Evolutionary conservation across 2,113 vertebrate species (phyloP), one percentile per base, ranked within the genome.

Genomic region (Halcyon malimbica): DNA sequence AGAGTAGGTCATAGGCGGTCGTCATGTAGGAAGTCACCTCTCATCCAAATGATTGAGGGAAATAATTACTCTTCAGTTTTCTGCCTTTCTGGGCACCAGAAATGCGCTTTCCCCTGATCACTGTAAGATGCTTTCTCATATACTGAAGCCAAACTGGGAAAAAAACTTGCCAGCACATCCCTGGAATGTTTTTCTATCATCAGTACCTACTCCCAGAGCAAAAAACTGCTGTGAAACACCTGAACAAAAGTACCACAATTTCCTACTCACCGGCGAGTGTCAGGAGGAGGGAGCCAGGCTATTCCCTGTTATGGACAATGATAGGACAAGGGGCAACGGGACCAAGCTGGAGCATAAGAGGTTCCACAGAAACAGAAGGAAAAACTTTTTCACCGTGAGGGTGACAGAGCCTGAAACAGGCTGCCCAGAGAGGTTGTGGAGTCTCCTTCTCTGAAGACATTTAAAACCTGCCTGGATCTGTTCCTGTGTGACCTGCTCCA

Each of bases 51-150:
- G 25, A 75, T 0, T 11, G 31, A 53, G 76, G 44, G 53, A 67
- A 87, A 57, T 65, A 39, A 57, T 35, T 10, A 31, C 24, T 54
- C 57, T 81, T 31, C 50, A 46, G 39, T 64, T 62, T 64, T 63
- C 73, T 88, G 65, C 51, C 46, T 64, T 48, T 44, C 59, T 46
- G 78, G 46, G 33, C 60, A 50, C 54, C 75, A 93, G 59, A 19
- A 39, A 51, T 0, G 0, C 0, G 1, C 28, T 48, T 33, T 24
- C 17, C 29, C 75, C 16, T 0, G 0, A 13, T 10, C 78, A 60
- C 63, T 2, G 1, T 13, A 20, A 6, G 5, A 57, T 10, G n/a
- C 21, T 41, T 33, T 46, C 56, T 11, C 29, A 39, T 18, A 4
- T 2, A 26, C 3, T 28, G 68, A 73, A 24, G 10, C 19, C 53